Conservation (phyloP, 1,140 invertebrate species). For the Pristionchus pacificus region DNA sequence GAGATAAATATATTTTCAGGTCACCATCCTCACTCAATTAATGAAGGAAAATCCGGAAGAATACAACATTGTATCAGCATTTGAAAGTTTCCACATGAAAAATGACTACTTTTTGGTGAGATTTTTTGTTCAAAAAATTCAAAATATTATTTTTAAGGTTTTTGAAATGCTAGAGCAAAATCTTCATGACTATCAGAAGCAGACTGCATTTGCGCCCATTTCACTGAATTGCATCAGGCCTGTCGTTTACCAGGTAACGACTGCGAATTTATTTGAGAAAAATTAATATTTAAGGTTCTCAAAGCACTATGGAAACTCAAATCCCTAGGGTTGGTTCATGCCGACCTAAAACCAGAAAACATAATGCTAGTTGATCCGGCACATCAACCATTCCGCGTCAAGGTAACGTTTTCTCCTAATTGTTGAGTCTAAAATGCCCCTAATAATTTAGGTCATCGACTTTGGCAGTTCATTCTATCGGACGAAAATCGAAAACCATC, state of each 20-base stretch:
- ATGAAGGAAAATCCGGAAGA: conserved; percentile 99
- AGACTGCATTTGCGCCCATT: conserved; percentile 85
- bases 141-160: neutral
- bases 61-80: conserved; percentile 94
- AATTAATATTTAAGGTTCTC: no score
- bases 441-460: conserved; percentile 78
- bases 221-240: conserved; percentile 96
- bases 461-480: conserved; percentile 98
- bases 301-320: conserved; percentile 96
- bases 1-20: no score
- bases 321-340: conserved; percentile 97
- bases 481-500: conserved; percentile 95
- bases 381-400: conserved; percentile 73
- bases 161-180: conserved; percentile 99
- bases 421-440: neutral
- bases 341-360: conserved; percentile 98
- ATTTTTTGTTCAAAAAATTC: no score
- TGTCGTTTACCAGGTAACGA: conserved; percentile 79
- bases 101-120: conserved; percentile 94
- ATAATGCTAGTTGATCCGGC: conserved; percentile 98
- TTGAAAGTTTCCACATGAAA: conserved; percentile 99
- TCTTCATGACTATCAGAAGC: conserved; percentile 98
- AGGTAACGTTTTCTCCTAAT: no score
- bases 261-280: no score
- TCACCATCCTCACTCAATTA: conserved; percentile 89